Conservation (phyloP, 2,113 vertebrate species). For the Neogale vison region DNA sequence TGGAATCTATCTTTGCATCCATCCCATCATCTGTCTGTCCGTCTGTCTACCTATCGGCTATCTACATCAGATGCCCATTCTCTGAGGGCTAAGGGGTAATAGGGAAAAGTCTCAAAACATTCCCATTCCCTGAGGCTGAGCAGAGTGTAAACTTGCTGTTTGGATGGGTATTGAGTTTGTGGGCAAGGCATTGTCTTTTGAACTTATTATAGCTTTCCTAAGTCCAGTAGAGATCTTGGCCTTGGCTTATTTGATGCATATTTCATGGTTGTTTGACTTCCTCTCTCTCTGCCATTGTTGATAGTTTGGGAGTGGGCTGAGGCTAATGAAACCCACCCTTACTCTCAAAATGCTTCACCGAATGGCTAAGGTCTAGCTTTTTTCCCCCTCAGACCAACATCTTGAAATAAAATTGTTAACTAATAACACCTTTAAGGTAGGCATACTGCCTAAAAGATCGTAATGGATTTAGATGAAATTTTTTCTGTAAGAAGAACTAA, state of each 20-base stretch:
- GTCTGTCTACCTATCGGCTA: neutral
- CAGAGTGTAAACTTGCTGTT: neutral
- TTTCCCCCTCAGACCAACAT: neutral
- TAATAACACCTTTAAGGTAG: slow-evolving; percentile 48
- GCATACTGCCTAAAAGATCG: slow-evolving; percentile 33
- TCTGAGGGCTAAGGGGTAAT: neutral
- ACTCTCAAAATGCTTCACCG: neutral
- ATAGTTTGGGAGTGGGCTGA: neutral
- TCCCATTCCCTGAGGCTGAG: neutral
- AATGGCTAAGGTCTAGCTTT: neutral
- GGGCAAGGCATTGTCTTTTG: neutral
- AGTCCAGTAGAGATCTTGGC: neutral
- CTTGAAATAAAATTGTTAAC: slow-evolving; percentile 53
- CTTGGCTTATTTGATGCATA: neutral
- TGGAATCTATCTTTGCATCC: neutral
- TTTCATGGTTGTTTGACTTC: neutral
- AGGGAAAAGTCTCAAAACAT: neutral
- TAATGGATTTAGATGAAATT: slow-evolving; percentile 47
- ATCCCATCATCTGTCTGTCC: neutral
- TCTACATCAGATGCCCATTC: neutral
- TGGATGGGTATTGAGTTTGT: neutral
- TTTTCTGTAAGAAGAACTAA: slow-evolving; percentile 44
- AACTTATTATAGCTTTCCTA: neutral
- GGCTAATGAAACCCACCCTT: neutral
- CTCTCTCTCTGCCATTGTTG: neutral